Evolutionary conservation across 2,888 invertebrate species (phyloP), one percentile per base, ranked within the genome.

Genomic region (Ectemnius continuus): DNA sequence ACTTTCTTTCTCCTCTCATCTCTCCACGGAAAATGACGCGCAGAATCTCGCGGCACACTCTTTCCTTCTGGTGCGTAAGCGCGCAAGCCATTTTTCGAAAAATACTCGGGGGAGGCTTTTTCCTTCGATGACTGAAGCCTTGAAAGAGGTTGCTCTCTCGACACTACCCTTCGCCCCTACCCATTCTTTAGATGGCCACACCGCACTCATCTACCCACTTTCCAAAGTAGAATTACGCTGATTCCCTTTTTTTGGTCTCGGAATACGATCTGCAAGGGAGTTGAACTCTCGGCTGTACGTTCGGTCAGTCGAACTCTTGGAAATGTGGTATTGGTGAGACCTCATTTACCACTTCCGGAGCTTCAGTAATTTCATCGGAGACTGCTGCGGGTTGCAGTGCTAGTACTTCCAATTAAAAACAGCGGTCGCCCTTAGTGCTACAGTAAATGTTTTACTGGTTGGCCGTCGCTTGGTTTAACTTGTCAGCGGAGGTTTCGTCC

Each of bases 1-100:
- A 67, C 70, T 65, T 76, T 73, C 71, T 47, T 71, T 75, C 77
- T 75, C 77, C 72, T 71, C 79, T 76, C 69, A 72, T 76, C 79
- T 75, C 76, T 79, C 64, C 67, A 73, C 70, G 73, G 78, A 68
- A 82, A 82, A 82, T 76, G 79, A 80, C 80, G 79, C 76, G 70
- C 72, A 79, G 75, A 70, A 73, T 79, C 75, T 77, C 73, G 64
- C 77, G 77, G 70, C 70, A 79, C 67, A 77, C 60, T 58, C 66
- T 73, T 62, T 61, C 65, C 60, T 59, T 71, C 63, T 71, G 61
- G 64, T 61, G 63, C 61, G 70, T 70, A 69, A 65, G 45, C 64
- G 56, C 18, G 18, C n/a, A 26, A 58, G 72, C 71, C 52, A 48
- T 67, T 63, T 66, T 56, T 75, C 36, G 59, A 59, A 69, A 36